Base-by-base conservation (phyloP, 37 sponge, comb jelly and placozoan genomes). In the Petrosia ficiformis region DNA sequence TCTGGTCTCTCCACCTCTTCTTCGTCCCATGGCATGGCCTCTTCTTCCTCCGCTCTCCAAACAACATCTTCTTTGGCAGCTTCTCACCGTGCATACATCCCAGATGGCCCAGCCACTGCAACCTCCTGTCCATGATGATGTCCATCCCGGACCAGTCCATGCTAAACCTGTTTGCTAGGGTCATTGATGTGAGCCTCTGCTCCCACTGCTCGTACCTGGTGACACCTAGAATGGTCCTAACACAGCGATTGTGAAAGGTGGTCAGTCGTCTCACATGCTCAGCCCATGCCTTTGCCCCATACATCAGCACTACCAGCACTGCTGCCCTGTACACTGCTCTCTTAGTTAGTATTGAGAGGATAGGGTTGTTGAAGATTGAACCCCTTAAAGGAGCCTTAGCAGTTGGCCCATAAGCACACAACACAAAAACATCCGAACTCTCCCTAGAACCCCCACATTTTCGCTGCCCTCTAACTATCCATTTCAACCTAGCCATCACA, bases 381-480 rank as follows among this genome's bases (percentile, higher is more conserved):
- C n/a, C 60, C 19, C 69, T 43, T 66, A 70, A 31, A 58, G 76
- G 75, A 33, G 68, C 75, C 57, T 38, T 74, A 39, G 67, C 73
- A 64, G 82, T 81, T 65, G 83, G 76, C 2, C 70, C 83, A 74
- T 82, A 82, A 2, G 40, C 75, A 66, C 68, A 67, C 2, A 82
- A 39, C 70, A 82, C 72, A 56, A 61, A 34, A 8, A 80, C 3
- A 5, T 35, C 59, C 1, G 61, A 11, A 59, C 72, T 54, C 40
- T 80, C 63, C 41, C 72, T 71, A 37, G 80, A 71, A 19, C 61
- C 64, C 5, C 72, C 60, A 71, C 1, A 42, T 30, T 42, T 57
- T 64, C 61, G 2, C 63, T 70, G 59, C 43, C 76, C 59, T 44
- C 3, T 16, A 3, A 26, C 1, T 3, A 42, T 35, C 58, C 35